Percentiles rank a stretch among this genome's conserved stretches.
Conservation (phyloP, 2,113 vertebrate genomes). For the Dicentrarchus labrax region DNA sequence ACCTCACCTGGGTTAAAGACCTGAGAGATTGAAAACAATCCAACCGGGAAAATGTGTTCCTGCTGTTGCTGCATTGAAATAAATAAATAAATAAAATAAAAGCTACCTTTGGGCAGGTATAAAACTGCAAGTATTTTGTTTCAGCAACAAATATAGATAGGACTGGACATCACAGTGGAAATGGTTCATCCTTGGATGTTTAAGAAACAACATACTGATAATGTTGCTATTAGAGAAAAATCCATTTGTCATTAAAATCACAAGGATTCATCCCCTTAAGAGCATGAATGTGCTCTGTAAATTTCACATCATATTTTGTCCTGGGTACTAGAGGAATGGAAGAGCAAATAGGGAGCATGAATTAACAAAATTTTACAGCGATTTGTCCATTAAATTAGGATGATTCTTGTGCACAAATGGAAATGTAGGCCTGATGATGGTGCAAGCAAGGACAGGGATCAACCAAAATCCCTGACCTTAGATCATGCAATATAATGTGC, state of each 20-base stretch:
- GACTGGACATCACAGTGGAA: background rate
- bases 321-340: background rate
- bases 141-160: background rate
- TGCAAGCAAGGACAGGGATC: too few species aligned
- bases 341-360: too few species aligned
- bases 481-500: too few species aligned
- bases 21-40: conserved; percentile 24
- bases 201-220: background rate
- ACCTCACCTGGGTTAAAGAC: conserved; percentile 56
- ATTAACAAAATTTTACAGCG: too few species aligned
- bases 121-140: background rate
- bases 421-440: background rate
- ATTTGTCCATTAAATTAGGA: background rate
- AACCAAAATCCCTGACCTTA: too few species aligned
- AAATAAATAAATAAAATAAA: background rate
- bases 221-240: background rate
- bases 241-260: background rate
- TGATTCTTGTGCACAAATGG: background rate
- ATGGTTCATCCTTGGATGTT: background rate
- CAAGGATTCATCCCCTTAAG: background rate
- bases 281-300: background rate
- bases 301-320: background rate
- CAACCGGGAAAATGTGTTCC: conserved; percentile 14
- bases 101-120: background rate
- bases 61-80: conserved; percentile 27